Conservation (phyloP, 2,888 invertebrate genomes). For the Aphodius sticticus region DNA sequence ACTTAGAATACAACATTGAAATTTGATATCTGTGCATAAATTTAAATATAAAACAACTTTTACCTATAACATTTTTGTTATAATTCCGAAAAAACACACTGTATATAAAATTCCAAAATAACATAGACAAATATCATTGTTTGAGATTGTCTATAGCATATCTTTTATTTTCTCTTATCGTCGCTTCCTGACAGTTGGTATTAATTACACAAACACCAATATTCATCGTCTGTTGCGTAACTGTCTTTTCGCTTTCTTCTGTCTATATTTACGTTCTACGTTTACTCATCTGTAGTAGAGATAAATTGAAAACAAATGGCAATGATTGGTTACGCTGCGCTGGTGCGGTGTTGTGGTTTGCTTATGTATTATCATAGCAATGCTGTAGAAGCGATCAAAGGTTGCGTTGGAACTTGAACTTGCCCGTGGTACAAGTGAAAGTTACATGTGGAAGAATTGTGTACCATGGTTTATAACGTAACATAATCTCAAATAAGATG, state of each 20-base stretch:
- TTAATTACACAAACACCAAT: not conserved
- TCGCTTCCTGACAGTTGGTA: not conserved
- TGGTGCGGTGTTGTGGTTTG: no score
- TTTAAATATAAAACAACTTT: no score
- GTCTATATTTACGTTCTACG: not conserved
- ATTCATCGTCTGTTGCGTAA: not conserved
- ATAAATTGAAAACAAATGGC: not conserved
- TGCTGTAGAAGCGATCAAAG: not conserved
- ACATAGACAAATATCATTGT: no score
- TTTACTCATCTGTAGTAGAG: not conserved
- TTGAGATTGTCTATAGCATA: no score
- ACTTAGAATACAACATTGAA: no score
- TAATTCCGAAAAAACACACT: no score
- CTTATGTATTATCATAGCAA: not conserved
- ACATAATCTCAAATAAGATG: not conserved
- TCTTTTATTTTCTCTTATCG: not conserved
- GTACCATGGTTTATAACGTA: not conserved
- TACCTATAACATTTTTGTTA: no score
- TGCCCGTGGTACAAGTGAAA: not conserved
- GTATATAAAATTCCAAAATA: no score
- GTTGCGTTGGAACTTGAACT: not conserved
- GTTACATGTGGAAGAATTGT: not conserved
- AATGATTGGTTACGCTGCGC: not conserved
- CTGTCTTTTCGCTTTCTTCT: not conserved
- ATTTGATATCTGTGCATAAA: no score